Conservation (phyloP, 2,797 vertebrate species). For the Tapera naevia region DNA sequence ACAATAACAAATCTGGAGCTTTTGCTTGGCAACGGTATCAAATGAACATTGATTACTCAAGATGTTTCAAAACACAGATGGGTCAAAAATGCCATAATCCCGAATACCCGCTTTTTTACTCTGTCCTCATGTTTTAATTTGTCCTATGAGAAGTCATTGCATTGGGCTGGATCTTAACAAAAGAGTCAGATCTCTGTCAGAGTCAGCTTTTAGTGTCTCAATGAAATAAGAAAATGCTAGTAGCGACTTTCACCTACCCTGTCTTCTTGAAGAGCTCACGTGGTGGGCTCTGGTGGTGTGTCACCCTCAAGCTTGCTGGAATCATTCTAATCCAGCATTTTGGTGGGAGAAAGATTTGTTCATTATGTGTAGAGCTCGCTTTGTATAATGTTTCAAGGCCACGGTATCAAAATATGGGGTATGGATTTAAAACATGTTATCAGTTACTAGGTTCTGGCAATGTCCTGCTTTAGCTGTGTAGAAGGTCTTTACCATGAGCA, state of each 20-base stretch:
- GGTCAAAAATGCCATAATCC: not conserved
- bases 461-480: not conserved
- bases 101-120: not conserved
- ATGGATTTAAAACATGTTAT: not conserved
- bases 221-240: not conserved
- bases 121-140: not conserved
- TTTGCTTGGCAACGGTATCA: not conserved
- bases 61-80: not conserved
- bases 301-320: not conserved
- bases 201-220: not conserved
- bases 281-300: not conserved
- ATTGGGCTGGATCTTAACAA: not conserved
- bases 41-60: not conserved
- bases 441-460: not conserved
- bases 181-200: not conserved
- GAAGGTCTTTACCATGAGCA: not conserved
- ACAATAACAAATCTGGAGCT: not conserved
- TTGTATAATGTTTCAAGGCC: not conserved
- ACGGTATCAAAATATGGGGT: not conserved
- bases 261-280: not conserved
- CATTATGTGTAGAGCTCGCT: not conserved
- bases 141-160: not conserved
- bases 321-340: not conserved
- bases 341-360: not conserved
- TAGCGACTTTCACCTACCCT: not conserved